Conservation (phyloP, 2,113 vertebrate genomes). For the Percopsis transmontana region DNA sequence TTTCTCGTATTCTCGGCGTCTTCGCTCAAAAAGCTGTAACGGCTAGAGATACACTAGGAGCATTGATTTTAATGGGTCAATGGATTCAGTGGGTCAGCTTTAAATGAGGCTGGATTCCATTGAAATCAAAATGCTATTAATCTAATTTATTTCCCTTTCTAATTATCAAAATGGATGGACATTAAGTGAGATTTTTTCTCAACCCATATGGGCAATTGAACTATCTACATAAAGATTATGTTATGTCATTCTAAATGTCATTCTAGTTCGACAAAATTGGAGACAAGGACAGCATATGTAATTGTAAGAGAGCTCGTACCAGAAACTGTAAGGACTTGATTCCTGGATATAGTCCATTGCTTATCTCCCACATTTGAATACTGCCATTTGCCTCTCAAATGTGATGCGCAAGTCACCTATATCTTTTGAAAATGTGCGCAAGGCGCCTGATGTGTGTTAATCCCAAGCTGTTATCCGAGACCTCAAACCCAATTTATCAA, state of each 20-base stretch:
- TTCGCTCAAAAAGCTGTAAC: too few species aligned
- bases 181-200: too few species aligned
- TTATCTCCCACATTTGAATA: slow-evolving; percentile 61
- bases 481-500: slow-evolving; percentile 72
- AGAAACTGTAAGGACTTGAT: slow-evolving; percentile 34
- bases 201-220: too few species aligned
- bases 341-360: slow-evolving; percentile 54
- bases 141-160: slow-evolving; percentile 35
- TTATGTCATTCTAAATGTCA: too few species aligned
- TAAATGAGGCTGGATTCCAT: slow-evolving; percentile 9
- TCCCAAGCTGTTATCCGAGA: slow-evolving; percentile 68
- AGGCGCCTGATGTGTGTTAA: slow-evolving; percentile 48
- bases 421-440: slow-evolving; percentile 40
- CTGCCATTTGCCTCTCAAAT: slow-evolving; percentile 65
- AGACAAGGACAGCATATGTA: slow-evolving; percentile 34
- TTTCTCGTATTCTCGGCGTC: too few species aligned
- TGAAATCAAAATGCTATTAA: slow-evolving; percentile 36
- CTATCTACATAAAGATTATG: too few species aligned
- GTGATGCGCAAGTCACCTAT: slow-evolving; percentile 18
- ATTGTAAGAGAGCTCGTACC: slow-evolving; percentile 23
- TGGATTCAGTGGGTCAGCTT: slow-evolving; percentile 4
- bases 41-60: too few species aligned
- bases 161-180: neutral
- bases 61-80: too few species aligned
- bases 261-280: neutral